Conservation (phyloP, 2,797 vertebrate genomes). For the Mormyrus proboscirostris region DNA sequence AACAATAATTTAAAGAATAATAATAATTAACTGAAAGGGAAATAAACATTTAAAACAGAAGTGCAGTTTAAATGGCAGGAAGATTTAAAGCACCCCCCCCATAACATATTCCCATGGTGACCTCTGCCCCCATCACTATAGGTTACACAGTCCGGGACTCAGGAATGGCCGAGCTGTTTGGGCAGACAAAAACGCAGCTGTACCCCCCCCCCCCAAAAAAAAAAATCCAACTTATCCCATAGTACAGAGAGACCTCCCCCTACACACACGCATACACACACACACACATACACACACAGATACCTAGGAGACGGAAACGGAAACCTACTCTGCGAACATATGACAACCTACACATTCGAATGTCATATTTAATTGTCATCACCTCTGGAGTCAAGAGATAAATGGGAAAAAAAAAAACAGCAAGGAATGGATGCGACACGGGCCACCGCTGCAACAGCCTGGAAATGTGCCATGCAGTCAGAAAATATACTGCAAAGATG, state of each 20-base stretch:
- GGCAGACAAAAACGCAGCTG: constrained; percentile 25
- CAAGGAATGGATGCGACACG: not conserved
- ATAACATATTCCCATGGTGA: not conserved
- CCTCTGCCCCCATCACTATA: constrained; percentile 48
- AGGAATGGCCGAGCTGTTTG: constrained; percentile 59
- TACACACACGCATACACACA: not conserved
- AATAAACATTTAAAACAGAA: not conserved
- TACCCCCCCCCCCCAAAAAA: not conserved
- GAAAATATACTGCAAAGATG: not conserved
- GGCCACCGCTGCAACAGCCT: not conserved
- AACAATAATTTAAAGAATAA: not conserved
- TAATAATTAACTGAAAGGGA: not conserved
- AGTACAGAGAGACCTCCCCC: not conserved
- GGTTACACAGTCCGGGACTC: constrained; percentile 55
- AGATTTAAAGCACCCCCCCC: not conserved
- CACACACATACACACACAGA: not conserved
- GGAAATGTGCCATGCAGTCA: not conserved
- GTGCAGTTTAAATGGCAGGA: not conserved
- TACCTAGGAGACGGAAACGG: not conserved
- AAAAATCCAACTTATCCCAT: not conserved
- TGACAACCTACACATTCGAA: constrained; percentile 12
- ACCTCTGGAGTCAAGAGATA: not conserved
- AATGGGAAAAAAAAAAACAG: not conserved
- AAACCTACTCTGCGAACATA: not conserved
- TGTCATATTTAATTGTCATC: not conserved